These are phyloP conservation scores for Corvus hawaiiensis DNA, from an alignment of 2,113 vertebrate species.

Conservation along the genomic window DNA sequence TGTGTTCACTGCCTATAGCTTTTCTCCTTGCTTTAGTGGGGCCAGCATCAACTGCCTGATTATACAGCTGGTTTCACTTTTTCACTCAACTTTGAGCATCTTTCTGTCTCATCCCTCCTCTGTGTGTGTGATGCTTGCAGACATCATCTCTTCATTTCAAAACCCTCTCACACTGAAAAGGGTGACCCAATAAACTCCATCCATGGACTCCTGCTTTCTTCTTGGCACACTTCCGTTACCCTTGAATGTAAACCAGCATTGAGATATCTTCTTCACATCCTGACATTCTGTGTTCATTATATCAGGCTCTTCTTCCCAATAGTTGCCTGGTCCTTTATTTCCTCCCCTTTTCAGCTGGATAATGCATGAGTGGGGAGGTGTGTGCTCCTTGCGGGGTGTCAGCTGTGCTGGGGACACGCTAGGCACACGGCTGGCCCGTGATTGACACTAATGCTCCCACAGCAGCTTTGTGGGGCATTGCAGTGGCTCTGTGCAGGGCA, in stretches of 20 bases:
- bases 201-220: background rate
- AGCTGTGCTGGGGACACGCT: background rate
- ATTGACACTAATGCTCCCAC: background rate
- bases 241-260: conserved; percentile 10
- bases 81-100: background rate
- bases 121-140: background rate
- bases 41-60: conserved; percentile 22
- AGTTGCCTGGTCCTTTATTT: background rate
- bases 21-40: background rate
- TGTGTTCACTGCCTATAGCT: background rate
- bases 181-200: background rate
- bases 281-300: conserved; percentile 45
- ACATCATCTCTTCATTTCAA: background rate
- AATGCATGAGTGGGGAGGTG: conserved; percentile 14
- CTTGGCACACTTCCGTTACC: background rate
- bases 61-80: background rate
- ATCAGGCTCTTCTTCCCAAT: background rate
- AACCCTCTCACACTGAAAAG: background rate
- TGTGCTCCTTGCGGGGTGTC: background rate
- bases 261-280: conserved; percentile 37
- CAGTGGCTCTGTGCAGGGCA: background rate
- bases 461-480: background rate
- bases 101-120: background rate
- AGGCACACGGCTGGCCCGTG: background rate
- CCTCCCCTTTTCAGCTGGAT: conserved; percentile 22